A percentile compares a stretch with the other conserved stretches of the same genome.
Conservation (phyloP, 2,113 vertebrate genomes). For the Cephalophus harveyi region DNA sequence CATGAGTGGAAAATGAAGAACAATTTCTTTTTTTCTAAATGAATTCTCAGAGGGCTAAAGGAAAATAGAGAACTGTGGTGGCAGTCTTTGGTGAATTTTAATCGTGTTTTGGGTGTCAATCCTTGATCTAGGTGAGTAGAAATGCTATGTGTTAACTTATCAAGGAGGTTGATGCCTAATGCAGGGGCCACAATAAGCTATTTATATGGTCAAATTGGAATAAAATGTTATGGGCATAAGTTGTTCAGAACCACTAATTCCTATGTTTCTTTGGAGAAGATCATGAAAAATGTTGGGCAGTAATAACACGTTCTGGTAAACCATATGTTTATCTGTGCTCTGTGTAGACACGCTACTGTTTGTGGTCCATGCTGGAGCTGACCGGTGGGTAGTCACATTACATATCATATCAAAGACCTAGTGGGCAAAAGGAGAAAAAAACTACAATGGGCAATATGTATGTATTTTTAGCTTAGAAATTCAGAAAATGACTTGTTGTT, state of each 20-base stretch:
- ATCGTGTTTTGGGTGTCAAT: not conserved
- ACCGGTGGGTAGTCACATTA: not conserved
- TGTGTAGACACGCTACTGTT: not conserved
- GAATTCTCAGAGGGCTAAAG: constrained; percentile 18
- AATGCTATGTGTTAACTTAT: not conserved
- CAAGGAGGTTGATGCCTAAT: not conserved
- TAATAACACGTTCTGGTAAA: not conserved
- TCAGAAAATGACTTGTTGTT: not conserved
- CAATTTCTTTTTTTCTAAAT: constrained; percentile 54
- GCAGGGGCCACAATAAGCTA: not conserved
- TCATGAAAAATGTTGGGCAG: not conserved
- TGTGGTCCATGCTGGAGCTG: not conserved
- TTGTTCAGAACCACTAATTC: not conserved
- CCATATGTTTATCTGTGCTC: not conserved
- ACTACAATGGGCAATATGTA: not conserved
- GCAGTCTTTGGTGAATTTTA: not conserved
- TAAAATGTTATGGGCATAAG: not conserved
- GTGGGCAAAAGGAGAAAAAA: not conserved
- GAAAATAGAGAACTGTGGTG: not conserved
- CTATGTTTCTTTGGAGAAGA: not conserved
- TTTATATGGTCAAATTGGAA: not conserved
- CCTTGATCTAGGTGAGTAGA: not conserved
- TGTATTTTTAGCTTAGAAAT: not conserved
- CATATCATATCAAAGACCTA: not conserved
- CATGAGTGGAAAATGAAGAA: constrained; percentile 51